Conservation (phyloP, 2,888 invertebrate species). For the Ceriagrion tenellum region DNA sequence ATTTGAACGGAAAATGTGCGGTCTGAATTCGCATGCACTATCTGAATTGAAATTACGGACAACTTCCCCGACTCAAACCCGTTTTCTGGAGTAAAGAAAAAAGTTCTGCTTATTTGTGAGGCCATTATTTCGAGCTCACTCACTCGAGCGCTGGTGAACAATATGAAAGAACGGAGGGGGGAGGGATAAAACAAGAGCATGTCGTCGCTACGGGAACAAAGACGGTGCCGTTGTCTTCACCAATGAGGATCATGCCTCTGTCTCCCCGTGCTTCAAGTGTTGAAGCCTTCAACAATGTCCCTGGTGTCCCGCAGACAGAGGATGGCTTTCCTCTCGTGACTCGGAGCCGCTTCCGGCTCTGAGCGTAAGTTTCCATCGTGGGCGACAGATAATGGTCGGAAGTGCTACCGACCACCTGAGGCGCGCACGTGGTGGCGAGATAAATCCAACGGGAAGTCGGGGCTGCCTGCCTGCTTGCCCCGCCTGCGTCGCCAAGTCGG, state of each 20-base stretch:
- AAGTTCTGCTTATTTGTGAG: not conserved
- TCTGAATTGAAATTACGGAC: too few relatives aligned
- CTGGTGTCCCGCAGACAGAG: not conserved
- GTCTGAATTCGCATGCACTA: too few relatives aligned
- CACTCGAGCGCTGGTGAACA: not conserved
- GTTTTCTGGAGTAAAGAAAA: too few relatives aligned
- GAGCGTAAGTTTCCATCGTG: slow-evolving; percentile 36
- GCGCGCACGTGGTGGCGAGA: slow-evolving; percentile 58
- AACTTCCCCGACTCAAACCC: too few relatives aligned
- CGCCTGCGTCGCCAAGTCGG: not conserved
- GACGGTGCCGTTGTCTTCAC: slow-evolving; percentile 32
- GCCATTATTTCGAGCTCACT: not conserved
- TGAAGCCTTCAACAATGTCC: not conserved
- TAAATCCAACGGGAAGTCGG: too few relatives aligned
- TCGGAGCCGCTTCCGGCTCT: slow-evolving; percentile 7
- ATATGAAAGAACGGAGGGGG: not conserved
- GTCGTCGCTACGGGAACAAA: not conserved
- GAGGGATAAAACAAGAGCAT: not conserved
- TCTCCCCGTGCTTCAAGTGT: not conserved
- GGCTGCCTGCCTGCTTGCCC: not conserved
- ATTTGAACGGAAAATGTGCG: too few relatives aligned
- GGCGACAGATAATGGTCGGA: slow-evolving; percentile 26
- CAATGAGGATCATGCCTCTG: slow-evolving; percentile 15
- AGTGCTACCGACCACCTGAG: slow-evolving; percentile 48
- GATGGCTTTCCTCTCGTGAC: slow-evolving; percentile 44